Evolutionary conservation across 1,140 invertebrate genomes (phyloP).

Genomic region (Ganaspis sp.): DNA sequence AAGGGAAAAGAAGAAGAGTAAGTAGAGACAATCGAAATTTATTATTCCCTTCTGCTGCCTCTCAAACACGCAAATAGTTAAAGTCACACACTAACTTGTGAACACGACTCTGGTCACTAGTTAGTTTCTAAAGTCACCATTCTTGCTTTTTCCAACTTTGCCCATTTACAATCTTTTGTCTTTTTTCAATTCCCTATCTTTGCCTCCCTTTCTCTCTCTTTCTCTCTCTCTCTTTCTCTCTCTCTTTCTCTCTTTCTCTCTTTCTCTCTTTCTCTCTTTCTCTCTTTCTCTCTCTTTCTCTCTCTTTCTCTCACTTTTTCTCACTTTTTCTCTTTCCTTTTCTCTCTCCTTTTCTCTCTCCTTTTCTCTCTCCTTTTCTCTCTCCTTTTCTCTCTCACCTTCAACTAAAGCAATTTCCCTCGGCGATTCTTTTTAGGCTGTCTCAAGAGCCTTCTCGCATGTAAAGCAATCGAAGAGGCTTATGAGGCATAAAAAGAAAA

Average conservation of each 20-base stretch:
- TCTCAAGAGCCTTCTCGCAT: slow-evolving; percentile 1
- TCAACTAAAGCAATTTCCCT: slow-evolving; percentile 4
- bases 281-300: neutral
- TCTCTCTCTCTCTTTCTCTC: neutral
- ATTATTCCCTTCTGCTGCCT: slow-evolving; percentile 39
- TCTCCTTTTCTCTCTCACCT: neutral
- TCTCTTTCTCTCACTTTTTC: slow-evolving; percentile 21
- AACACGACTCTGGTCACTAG: slow-evolving; percentile 22
- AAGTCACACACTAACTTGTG: slow-evolving; percentile 8
- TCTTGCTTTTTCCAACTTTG: slow-evolving; percentile 35
- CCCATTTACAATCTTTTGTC: slow-evolving; percentile 29
- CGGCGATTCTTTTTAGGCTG: slow-evolving; percentile 4
- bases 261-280: neutral
- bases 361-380: slow-evolving; percentile 8
- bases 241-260: slow-evolving; percentile 1
- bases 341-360: neutral
- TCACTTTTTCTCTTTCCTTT: neutral
- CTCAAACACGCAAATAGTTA: slow-evolving; percentile 37
- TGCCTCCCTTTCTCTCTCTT: slow-evolving; percentile 2
- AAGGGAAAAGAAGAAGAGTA: neutral
- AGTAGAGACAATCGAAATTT: slow-evolving; percentile 39
- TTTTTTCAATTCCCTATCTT: neutral
- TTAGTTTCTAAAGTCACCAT: slow-evolving; percentile 13
- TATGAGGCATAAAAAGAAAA: neutral
- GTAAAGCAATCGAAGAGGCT: slow-evolving; percentile 1